These are phyloP conservation scores for Delphinus delphis DNA, from an alignment of 2,113 vertebrate species.

Conservation along the genomic window DNA sequence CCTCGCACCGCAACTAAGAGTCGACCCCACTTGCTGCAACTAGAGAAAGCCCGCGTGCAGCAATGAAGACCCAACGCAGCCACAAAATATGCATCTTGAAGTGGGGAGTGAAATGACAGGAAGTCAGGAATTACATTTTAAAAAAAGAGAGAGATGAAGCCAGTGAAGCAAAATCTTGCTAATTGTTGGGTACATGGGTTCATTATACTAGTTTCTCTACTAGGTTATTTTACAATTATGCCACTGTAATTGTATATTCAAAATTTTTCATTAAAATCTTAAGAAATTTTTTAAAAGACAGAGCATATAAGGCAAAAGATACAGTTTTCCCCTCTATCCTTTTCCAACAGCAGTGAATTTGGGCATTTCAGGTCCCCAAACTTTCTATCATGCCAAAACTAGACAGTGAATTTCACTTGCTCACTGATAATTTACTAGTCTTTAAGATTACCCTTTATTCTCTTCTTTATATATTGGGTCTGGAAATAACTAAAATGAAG, in stretches of 20 bases:
- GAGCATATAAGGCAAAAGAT: background rate
- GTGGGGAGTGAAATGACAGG: background rate
- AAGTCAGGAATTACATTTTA: background rate
- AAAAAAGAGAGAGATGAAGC: background rate
- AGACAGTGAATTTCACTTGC: background rate
- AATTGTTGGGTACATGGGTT: background rate
- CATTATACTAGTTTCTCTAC: background rate
- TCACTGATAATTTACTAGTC: background rate
- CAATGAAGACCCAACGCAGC: no score
- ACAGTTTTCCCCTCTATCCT: background rate
- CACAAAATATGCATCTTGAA: background rate
- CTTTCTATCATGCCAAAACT: background rate
- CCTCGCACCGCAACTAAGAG: no score
- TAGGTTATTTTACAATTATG: background rate
- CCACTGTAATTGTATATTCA: background rate
- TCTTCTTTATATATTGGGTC: background rate
- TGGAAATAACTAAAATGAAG: background rate
- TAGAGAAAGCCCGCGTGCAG: no score
- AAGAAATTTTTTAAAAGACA: background rate
- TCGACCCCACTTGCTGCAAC: no score
- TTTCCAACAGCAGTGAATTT: background rate
- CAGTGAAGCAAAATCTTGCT: slow-evolving; percentile 13
- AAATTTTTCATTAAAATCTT: slow-evolving; percentile 2
- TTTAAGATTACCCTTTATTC: background rate
- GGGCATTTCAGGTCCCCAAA: background rate